Evolutionary conservation across 2,888 invertebrate species (phyloP).

Genomic region (Napeogenes inachia): DNA sequence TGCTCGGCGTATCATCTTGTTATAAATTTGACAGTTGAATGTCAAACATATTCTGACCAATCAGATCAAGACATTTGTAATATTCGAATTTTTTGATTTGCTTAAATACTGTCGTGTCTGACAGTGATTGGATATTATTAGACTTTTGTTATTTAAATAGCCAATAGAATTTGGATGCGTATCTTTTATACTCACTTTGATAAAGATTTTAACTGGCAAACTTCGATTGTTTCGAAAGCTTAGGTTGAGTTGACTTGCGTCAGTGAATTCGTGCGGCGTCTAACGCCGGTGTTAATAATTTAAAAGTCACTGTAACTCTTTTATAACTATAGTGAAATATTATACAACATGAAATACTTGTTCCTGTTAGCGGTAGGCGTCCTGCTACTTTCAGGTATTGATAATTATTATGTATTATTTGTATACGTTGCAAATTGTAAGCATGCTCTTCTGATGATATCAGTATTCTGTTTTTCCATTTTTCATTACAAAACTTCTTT

Average conservation of each 20-base stretch:
- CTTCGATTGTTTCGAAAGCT: neutral
- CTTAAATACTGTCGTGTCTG: slow-evolving; percentile 47
- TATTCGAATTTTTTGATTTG: slow-evolving; percentile 49
- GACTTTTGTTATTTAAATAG: neutral
- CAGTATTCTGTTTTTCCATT: no score
- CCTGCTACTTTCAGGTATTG: slow-evolving; percentile 65
- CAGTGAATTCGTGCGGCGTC: slow-evolving; percentile 13
- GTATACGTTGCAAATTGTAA: neutral
- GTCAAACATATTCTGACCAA: slow-evolving; percentile 42
- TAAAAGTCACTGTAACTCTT: slow-evolving; percentile 9
- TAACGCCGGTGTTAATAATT: slow-evolving; percentile 22
- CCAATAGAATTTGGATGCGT: slow-evolving; percentile 26
- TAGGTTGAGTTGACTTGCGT: neutral
- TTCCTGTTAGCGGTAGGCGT: slow-evolving; percentile 55
- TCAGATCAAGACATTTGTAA: slow-evolving; percentile 60
- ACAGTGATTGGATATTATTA: slow-evolving; percentile 40
- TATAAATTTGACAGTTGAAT: neutral
- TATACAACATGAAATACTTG: slow-evolving; percentile 56
- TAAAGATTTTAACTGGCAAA: neutral
- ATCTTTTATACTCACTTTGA: neutral
- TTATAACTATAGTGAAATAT: slow-evolving; percentile 1
- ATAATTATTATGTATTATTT: slow-evolving; percentile 29
- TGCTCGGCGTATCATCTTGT: neutral
- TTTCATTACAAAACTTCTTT: no score
- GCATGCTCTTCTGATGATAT: neutral